Base-by-base conservation (phyloP, 2,797 vertebrate genomes). In the Crax fasciolata region DNA sequence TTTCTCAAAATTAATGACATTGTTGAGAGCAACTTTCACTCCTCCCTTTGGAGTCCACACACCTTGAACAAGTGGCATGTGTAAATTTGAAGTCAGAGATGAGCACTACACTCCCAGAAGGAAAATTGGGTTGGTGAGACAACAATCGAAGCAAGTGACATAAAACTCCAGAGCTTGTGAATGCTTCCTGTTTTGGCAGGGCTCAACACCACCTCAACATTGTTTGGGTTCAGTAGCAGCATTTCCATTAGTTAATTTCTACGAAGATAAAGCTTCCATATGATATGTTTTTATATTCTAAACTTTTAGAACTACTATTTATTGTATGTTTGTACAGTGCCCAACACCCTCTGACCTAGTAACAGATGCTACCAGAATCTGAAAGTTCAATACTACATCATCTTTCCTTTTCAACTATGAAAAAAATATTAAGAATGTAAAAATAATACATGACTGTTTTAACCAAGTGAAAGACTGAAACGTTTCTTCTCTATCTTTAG, bases 291-390 rank as follows among this genome's bases (percentile, higher is more conserved):
- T 41, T 43, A 30, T 43, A 63, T n/a, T 6, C 4, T 58, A 66
- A 74, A 82, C 20, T 77, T 63, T 10, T 39, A 67, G 32, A 71
- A 62, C 13, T 43, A 20, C 28, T 77, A 43, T 67, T 49, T 85
- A 8, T 39, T 3, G 11, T 48, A 35, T 0, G 0, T 39, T 9
- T 57, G 8, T 57, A 55, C 17, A 66, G 17, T 10, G 4, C 17
- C 32, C 57, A 70, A 9, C 16, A 52, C 14, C n/a, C 87, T 74
- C 43, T 61, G 81, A 76, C 46, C 49, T 51, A 57, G 15, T 54
- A 67, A 72, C 18, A 85, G 58, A 54, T 44, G 61, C 6, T 87
- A 58, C 38, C 28, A 49, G 38, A 68, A 54, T 48, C 49, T 0
- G 4, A 81, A 62, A 27, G 12, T 39, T 77, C 24, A 17, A 52